These are phyloP conservation scores for Erebia aethiops DNA, from an alignment of 2,888 invertebrate genomes.

Conservation along the genomic window DNA sequence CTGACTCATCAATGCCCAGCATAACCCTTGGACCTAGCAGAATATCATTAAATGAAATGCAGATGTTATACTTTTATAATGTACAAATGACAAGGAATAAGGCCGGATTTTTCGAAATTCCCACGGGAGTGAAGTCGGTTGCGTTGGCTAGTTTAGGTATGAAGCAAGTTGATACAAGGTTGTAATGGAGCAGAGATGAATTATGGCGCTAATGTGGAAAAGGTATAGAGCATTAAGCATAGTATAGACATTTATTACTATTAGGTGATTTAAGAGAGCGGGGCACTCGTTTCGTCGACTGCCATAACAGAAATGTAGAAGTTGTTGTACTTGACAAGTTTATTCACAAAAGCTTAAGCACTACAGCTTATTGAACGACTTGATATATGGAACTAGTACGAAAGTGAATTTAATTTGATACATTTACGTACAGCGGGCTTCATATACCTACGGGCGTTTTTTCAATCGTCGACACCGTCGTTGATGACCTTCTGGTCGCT, in stretches of 20 bases:
- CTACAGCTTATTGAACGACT: conserved; percentile 33
- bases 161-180: background rate
- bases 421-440: conserved; percentile 1
- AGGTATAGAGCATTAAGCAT: conserved; percentile 4
- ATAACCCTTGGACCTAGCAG: too few species aligned
- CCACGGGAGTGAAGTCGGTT: too few species aligned
- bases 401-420: conserved; percentile 29
- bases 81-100: too few species aligned
- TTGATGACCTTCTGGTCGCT: too few species aligned
- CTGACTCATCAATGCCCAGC: too few species aligned
- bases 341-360: conserved; percentile 42
- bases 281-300: conserved; percentile 29
- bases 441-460: too few species aligned
- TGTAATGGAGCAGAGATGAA: background rate
- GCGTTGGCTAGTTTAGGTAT: too few species aligned
- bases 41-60: too few species aligned
- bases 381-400: conserved; percentile 32
- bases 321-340: conserved; percentile 49
- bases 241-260: background rate
- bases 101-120: too few species aligned
- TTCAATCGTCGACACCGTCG: too few species aligned
- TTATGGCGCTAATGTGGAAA: background rate
- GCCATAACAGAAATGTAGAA: conserved; percentile 40
- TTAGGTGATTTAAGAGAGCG: conserved; percentile 22
- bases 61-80: too few species aligned